Percentiles rank a stretch among this genome's conserved stretches.
Evolutionary conservation across 2,797 vertebrate genomes (phyloP).

Genomic region (Lutjanus argentimaculatus): DNA sequence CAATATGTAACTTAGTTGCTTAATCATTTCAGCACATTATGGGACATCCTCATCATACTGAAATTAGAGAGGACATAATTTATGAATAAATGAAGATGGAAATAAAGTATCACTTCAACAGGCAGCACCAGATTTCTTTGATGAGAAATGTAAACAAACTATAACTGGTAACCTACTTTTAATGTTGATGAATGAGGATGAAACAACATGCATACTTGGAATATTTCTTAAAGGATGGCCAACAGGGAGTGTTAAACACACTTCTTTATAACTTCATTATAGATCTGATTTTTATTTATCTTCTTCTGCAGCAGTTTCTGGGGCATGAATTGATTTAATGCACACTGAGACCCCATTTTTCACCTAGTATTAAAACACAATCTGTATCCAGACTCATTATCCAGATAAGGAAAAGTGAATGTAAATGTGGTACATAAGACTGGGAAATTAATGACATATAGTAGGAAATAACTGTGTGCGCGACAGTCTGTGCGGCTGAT

Average conservation of each 20-base stretch:
- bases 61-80: background rate
- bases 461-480: no score
- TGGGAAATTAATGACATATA: no score
- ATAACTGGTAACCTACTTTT: background rate
- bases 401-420: no score
- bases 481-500: no score
- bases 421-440: no score
- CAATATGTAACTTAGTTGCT: background rate
- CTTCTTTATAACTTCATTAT: background rate
- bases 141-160: background rate
- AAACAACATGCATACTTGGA: background rate
- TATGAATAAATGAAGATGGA: background rate
- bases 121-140: background rate
- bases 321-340: background rate
- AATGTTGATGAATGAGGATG: background rate
- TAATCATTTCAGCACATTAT: background rate
- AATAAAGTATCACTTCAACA: background rate
- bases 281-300: background rate
- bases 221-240: background rate
- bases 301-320: background rate
- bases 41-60: no score
- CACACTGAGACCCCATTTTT: background rate
- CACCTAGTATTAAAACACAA: no score
- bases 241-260: background rate
- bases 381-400: no score